Conservation (phyloP, 2,888 invertebrate species). For the Empis stercorea region DNA sequence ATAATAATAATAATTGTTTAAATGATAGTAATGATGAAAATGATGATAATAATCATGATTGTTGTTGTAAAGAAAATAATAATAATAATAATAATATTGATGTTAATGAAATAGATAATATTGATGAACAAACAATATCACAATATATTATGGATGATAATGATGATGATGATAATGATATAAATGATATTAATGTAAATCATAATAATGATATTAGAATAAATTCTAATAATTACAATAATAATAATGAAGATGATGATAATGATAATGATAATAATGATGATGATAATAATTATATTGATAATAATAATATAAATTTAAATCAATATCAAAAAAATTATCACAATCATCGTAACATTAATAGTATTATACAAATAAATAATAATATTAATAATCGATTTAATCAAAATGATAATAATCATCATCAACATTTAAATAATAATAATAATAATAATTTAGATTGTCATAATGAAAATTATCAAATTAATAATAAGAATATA, state of each 20-base stretch:
- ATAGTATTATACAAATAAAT: not conserved
- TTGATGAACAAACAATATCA: constrained; percentile 7
- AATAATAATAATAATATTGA: not conserved
- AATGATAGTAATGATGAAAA: constrained; percentile 9
- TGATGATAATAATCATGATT: constrained; percentile 3
- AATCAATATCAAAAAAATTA: constrained; percentile 4
- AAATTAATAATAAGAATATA: constrained; percentile 3
- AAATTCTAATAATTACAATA: constrained; percentile 7
- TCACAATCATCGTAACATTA: constrained; percentile 2
- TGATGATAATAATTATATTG: constrained; percentile 5
- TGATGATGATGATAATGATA: constrained; percentile 2
- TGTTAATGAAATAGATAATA: not conserved
- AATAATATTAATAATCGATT: constrained; percentile 2
- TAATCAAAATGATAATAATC: constrained; percentile 2
- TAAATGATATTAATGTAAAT: not conserved
- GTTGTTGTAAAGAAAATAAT: constrained; percentile 1
- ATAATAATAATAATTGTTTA: constrained; percentile 2
- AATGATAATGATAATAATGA: constrained; percentile 6
- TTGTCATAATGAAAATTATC: constrained; percentile 3
- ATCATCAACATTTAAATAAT: constrained; percentile 3
- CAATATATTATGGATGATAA: constrained; percentile 1
- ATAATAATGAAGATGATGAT: constrained; percentile 9
- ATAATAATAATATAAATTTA: constrained; percentile 4
- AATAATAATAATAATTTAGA: constrained; percentile 4
- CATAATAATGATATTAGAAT: not conserved